Conservation (phyloP, 2,797 vertebrate genomes). For the Darevskia nairensis region DNA sequence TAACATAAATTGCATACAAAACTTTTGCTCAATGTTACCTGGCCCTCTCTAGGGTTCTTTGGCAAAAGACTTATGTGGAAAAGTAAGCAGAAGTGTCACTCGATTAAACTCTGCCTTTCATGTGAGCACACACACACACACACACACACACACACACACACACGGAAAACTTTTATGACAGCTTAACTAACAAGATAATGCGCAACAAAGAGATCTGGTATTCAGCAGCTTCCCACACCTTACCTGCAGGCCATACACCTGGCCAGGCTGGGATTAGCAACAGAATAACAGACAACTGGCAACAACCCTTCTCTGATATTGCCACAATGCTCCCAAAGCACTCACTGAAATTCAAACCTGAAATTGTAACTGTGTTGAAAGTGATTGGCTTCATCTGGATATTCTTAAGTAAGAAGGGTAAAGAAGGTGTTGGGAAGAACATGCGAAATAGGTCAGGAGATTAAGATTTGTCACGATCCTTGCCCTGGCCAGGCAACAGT, state of each 20-base stretch:
- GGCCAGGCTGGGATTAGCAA: slow-evolving; percentile 71
- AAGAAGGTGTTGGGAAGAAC: slow-evolving; percentile 24
- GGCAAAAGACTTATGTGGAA: slow-evolving; percentile 69
- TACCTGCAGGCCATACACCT: slow-evolving; percentile 83
- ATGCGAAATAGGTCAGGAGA: background rate
- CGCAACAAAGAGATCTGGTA: slow-evolving; percentile 72
- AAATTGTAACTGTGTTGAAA: slow-evolving; percentile 62
- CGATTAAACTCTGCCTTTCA: slow-evolving; percentile 77
- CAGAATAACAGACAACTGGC: slow-evolving; percentile 74
- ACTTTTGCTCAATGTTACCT: slow-evolving; percentile 39
- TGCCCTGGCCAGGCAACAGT: slow-evolving; percentile 52
- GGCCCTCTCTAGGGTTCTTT: background rate
- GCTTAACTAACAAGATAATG: slow-evolving; percentile 74
- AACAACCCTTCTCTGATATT: slow-evolving; percentile 60
- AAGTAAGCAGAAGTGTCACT: slow-evolving; percentile 80
- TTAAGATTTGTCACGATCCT: slow-evolving; percentile 41
- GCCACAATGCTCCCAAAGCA: slow-evolving; percentile 62
- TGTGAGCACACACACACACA: background rate
- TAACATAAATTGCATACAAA: slow-evolving; percentile 7
- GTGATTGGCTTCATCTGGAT: slow-evolving; percentile 60
- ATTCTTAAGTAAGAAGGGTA: slow-evolving; percentile 46
- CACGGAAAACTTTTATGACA: slow-evolving; percentile 73
- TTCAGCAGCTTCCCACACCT: slow-evolving; percentile 73
- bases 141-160: slow-evolving; percentile 15
- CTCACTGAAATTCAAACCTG: slow-evolving; percentile 65